phyloP scores from a whole-genome alignment of 2,797 vertebrate species.

The Cirrhinus mrigala region DNA sequence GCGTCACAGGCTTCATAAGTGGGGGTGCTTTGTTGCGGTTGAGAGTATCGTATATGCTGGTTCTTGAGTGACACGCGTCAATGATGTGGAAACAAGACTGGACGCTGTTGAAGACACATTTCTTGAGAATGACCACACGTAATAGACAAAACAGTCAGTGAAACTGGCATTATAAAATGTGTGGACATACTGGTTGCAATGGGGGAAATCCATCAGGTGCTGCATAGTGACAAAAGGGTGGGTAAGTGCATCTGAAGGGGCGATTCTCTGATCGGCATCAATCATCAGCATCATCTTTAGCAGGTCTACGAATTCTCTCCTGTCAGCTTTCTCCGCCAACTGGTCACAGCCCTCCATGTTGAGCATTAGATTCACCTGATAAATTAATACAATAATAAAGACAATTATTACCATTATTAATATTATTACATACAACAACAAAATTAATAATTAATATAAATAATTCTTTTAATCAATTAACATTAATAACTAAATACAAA shows the following conservation, averaged over 20 bases:
- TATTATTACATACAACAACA: background rate
- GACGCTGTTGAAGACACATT: slow-evolving; percentile 77
- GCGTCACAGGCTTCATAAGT: slow-evolving; percentile 83
- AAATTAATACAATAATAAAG: background rate
- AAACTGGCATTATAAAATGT: background rate
- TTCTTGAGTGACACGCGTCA: slow-evolving; percentile 92
- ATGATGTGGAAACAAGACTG: slow-evolving; percentile 98
- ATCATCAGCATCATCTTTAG: slow-evolving; percentile 97
- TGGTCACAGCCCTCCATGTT: slow-evolving; percentile 92
- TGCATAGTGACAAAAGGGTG: slow-evolving; percentile 98
- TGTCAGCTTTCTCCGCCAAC: slow-evolving; percentile 93
- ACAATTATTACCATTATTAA: background rate
- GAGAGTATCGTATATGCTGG: slow-evolving; percentile 83
- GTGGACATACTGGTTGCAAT: slow-evolving; percentile 92
- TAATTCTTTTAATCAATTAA: no score
- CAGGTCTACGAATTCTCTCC: slow-evolving; percentile 94
- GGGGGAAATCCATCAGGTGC: slow-evolving; percentile 95
- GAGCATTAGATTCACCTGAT: slow-evolving; percentile 94
- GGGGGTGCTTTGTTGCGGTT: slow-evolving; percentile 93
- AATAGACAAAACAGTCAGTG: background rate
- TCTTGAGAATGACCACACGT: background rate
- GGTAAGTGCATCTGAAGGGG: slow-evolving; percentile 87
- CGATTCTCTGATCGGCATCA: slow-evolving; percentile 91
- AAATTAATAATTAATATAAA: no score
- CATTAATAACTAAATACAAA: no score